Conservation (phyloP, 2,888 invertebrate genomes). For the Luperina nickerlii region DNA sequence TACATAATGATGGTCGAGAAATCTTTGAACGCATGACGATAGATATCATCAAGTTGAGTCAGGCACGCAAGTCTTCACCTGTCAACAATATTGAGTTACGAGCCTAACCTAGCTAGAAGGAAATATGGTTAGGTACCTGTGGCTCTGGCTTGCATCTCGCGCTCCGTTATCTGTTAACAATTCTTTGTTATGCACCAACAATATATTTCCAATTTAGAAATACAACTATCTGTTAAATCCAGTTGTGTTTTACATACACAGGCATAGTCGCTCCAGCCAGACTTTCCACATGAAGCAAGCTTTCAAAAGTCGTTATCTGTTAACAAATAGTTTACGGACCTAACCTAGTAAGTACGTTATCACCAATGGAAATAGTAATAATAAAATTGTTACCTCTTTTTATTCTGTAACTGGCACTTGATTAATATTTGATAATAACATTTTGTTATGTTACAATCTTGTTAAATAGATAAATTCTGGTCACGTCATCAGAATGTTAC, state of each 20-base stretch:
- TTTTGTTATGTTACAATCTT: slow-evolving; percentile 2
- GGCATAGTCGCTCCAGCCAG: neutral
- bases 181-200: slow-evolving; percentile 43
- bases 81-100: slow-evolving; percentile 48
- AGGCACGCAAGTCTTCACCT: slow-evolving; percentile 27
- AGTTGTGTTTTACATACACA: slow-evolving; percentile 44
- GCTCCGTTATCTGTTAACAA: slow-evolving; percentile 46
- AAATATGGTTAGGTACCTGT: slow-evolving; percentile 29
- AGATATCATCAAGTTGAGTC: neutral
- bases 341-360: slow-evolving; percentile 24
- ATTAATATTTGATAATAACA: neutral
- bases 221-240: neutral
- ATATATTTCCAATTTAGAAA: slow-evolving; percentile 15
- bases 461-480: neutral
- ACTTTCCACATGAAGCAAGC: slow-evolving; percentile 5
- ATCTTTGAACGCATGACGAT: neutral
- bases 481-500: neutral
- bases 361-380: slow-evolving; percentile 4
- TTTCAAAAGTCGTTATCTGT: slow-evolving; percentile 39
- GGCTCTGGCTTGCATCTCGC: slow-evolving; percentile 1
- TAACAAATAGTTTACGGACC: slow-evolving; percentile 40
- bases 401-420: slow-evolving; percentile 2
- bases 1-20: slow-evolving; percentile 3
- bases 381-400: slow-evolving; percentile 11
- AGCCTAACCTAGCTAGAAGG: slow-evolving; percentile 25